Conservation (phyloP, 1,140 invertebrate genomes). For the Doryteuthis pealeii region DNA sequence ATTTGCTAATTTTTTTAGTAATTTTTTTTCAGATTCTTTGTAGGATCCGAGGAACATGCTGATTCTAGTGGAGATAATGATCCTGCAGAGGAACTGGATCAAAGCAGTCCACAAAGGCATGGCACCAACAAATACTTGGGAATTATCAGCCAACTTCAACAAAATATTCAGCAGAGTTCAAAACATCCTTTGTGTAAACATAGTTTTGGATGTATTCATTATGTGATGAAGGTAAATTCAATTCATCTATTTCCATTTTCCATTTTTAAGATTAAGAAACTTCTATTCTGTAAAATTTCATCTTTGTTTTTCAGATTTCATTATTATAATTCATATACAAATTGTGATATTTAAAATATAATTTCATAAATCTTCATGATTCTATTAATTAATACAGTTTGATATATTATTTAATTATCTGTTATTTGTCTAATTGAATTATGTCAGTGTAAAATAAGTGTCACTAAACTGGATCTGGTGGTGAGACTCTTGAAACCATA, state of each 20-base stretch:
- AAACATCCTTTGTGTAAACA: constrained; percentile 38
- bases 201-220: constrained; percentile 33
- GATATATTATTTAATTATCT: too few species aligned
- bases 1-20: not conserved
- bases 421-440: too few species aligned
- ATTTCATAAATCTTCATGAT: too few species aligned
- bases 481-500: too few species aligned
- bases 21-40: not conserved
- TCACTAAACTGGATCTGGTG: too few species aligned
- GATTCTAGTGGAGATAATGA: constrained; percentile 10
- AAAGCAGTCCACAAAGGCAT: not conserved
- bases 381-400: too few species aligned
- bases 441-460: too few species aligned
- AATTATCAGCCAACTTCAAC: not conserved
- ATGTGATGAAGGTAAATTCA: constrained; percentile 31
- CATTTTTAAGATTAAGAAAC: too few species aligned
- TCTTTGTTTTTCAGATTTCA: too few species aligned
- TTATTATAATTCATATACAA: too few species aligned
- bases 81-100: not conserved
- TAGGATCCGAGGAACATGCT: not conserved
- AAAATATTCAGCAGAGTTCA: constrained; percentile 23
- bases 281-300: too few species aligned
- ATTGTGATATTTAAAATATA: too few species aligned
- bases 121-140: not conserved
- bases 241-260: not conserved